Evolutionary conservation across 2,888 invertebrate genomes (phyloP).

Genomic region (Drosophila meridionalis): DNA sequence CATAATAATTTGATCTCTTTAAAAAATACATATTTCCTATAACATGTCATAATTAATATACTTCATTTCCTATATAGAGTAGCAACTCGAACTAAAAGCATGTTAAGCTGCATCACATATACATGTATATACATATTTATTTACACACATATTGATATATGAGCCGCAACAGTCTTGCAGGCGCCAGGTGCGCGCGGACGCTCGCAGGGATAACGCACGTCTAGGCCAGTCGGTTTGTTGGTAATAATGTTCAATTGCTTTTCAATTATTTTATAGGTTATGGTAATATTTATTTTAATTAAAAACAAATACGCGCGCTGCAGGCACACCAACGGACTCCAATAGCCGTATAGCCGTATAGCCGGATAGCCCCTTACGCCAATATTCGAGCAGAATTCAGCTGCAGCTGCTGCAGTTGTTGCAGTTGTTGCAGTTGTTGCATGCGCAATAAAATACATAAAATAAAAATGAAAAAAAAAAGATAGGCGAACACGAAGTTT

Average conservation of each 20-base stretch:
- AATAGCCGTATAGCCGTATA: neutral
- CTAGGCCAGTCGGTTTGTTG: slow-evolving; percentile 12
- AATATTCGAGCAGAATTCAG: slow-evolving; percentile 21
- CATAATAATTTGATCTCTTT: neutral
- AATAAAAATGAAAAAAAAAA: slow-evolving; percentile 23
- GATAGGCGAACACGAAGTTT: slow-evolving; percentile 35
- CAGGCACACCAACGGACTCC: slow-evolving; percentile 33
- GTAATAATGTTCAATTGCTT: slow-evolving; percentile 78
- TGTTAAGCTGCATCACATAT: slow-evolving; percentile 1
- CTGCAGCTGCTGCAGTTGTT: slow-evolving; percentile 11
- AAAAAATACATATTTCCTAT: no score
- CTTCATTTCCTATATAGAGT: neutral
- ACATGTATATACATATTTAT: neutral
- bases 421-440: slow-evolving; percentile 24
- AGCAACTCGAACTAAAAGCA: neutral
- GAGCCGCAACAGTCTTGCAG: slow-evolving; percentile 29
- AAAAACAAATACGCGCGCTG: slow-evolving; percentile 69
- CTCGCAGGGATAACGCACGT: neutral
- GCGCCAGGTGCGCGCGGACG: slow-evolving; percentile 39
- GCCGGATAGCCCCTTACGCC: slow-evolving; percentile 9
- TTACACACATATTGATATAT: slow-evolving; percentile 13
- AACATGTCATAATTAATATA: neutral
- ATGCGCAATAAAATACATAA: slow-evolving; percentile 9
- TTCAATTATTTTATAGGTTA: slow-evolving; percentile 82
- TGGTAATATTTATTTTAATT: slow-evolving; percentile 82